These are phyloP conservation scores for Leptobrachium ailaonicum DNA, from an alignment of 2,113 vertebrate genomes.

Conservation along the genomic window DNA sequence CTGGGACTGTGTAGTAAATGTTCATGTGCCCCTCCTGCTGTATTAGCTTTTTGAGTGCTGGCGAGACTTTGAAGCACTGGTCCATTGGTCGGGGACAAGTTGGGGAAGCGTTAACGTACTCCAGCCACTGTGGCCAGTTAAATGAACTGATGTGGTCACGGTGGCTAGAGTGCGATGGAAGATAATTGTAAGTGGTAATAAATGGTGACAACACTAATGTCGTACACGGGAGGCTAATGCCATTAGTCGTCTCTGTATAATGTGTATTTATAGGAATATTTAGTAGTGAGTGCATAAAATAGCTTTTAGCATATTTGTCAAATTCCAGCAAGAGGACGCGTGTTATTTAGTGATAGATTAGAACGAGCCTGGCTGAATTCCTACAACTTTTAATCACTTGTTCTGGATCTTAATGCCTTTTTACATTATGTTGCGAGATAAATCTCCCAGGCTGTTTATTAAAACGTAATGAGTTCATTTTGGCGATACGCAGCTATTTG, in stretches of 20 bases:
- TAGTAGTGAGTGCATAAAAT: not conserved
- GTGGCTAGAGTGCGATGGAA: too few species aligned
- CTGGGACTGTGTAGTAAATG: too few species aligned
- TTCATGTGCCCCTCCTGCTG: too few species aligned
- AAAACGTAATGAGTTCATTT: not conserved
- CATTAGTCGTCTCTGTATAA: conserved; percentile 13
- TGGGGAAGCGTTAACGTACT: too few species aligned
- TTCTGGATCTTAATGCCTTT: not conserved
- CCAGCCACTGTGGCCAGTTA: too few species aligned
- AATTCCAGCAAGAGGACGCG: not conserved
- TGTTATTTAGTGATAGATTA: not conserved
- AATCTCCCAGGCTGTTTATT: not conserved
- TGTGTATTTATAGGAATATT: not conserved
- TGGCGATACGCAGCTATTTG: not conserved
- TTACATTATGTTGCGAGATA: not conserved
- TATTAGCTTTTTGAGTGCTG: too few species aligned
- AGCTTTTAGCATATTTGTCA: not conserved
- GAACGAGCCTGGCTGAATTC: not conserved
- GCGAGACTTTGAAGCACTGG: too few species aligned
- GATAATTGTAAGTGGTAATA: too few species aligned
- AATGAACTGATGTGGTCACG: too few species aligned
- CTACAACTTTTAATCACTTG: not conserved
- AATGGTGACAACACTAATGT: too few species aligned
- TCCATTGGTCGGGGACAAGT: too few species aligned
- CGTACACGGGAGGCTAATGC: not conserved